Percentiles rank a stretch among this genome's conserved stretches.
phyloP scores from a whole-genome alignment of 2,797 vertebrate species.

The Diglossa cyanea region DNA sequence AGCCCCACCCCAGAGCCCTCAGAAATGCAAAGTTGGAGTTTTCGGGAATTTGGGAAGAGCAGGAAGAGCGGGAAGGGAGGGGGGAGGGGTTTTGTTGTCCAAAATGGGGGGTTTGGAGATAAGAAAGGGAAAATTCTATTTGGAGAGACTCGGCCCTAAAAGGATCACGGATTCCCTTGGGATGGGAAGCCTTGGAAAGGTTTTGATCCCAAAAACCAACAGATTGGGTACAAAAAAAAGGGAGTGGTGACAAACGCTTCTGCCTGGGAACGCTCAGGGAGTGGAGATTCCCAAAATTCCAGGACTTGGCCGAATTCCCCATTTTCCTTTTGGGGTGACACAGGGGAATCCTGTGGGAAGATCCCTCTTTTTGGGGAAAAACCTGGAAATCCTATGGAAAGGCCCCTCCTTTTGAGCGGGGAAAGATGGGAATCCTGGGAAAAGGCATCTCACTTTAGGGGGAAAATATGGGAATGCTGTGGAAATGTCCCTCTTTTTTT shows the following conservation, averaged over 20 bases:
- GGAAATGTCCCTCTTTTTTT: neutral
- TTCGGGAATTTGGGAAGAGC: neutral
- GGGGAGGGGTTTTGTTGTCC: neutral
- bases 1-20: neutral
- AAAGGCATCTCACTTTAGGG: neutral
- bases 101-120: no score
- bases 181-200: neutral
- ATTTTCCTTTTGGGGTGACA: neutral
- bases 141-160: neutral
- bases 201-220: fast-evolving
- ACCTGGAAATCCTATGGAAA: neutral
- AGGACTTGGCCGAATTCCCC: fast-evolving
- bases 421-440: neutral
- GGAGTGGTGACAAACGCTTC: no score
- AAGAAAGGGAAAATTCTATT: neutral
- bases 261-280: neutral
- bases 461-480: neutral
- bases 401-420: fast-evolving
- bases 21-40: neutral
- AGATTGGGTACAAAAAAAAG: neutral
- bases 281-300: neutral
- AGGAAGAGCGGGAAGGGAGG: neutral
- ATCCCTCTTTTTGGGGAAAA: neutral
- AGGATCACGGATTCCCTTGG: neutral
- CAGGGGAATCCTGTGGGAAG: neutral